These are phyloP conservation scores for Lathamus discolor DNA, from an alignment of 2,113 vertebrate genomes.

Conservation along the genomic window DNA sequence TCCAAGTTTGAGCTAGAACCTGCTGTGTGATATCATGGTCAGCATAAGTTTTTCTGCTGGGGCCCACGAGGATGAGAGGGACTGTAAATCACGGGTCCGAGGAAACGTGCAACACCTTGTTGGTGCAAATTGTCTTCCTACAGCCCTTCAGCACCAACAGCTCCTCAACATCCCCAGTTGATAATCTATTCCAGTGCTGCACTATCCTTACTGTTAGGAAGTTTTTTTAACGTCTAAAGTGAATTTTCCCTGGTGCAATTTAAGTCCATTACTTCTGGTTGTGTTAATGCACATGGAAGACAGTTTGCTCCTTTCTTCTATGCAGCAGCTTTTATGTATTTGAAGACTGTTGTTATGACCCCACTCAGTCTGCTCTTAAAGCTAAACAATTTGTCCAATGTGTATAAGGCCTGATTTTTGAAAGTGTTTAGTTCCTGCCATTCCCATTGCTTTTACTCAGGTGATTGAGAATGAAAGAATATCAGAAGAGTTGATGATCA, in stretches of 20 bases:
- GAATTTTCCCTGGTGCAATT: constrained; percentile 36
- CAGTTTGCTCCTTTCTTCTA: constrained; percentile 26
- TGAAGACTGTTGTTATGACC: constrained; percentile 48
- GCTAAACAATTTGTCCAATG: constrained; percentile 40
- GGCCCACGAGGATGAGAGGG: not conserved
- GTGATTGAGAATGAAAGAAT: constrained; percentile 38
- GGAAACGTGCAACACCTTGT: not conserved
- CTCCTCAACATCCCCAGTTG: not conserved
- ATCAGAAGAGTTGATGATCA: constrained; percentile 10
- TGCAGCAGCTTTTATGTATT: constrained; percentile 19
- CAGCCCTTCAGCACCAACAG: not conserved
- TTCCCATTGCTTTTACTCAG: constrained; percentile 39
- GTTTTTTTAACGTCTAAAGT: not conserved
- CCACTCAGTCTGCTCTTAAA: constrained; percentile 40
- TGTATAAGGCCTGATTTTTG: constrained; percentile 30
- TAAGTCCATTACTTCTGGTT: constrained; percentile 45
- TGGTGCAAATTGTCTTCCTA: not conserved
- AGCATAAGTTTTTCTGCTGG: not conserved
- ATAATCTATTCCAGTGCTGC: not conserved
- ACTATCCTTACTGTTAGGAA: not conserved
- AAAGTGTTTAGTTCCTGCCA: constrained; percentile 14
- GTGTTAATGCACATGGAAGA: constrained; percentile 38
- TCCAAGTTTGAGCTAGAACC: not conserved
- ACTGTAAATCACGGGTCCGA: not conserved
- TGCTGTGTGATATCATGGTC: not conserved